Base-by-base conservation (phyloP, 1,140 invertebrate species). In the Papilio helenus region DNA sequence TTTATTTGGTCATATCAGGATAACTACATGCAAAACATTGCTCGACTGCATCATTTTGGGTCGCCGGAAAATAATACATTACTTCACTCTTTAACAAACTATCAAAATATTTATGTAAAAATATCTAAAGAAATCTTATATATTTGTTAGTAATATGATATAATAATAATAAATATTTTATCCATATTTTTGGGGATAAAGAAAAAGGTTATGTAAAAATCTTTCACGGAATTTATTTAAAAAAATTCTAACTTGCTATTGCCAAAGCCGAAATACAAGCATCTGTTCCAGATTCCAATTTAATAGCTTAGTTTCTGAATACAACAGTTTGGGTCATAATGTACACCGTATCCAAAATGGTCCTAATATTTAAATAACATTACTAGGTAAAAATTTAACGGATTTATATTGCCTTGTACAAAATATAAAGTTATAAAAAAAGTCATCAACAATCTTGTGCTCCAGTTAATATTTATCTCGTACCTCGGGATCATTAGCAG, bases 261-360 rank as follows among this genome's bases (percentile, higher is more conserved):
- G 12, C 3, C 23, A 7, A 68, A 68, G 23, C 23, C 12, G 23
- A 49, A 51, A 74, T 7, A 14, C 20, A 49, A 51, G n/a, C 10
- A 51, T 29, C 26, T 12, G 20, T 74, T 20, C 72, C 72, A 74
- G 29, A 74, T 49, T 51, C 29, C 72, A 14, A 74, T 74, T 74
- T 51, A 51, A 74, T 74, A 73, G 3, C 42, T 14, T 29, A 29
- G 23, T 14, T 14, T 61, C 4, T 10, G 58, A n/a, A 18, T 14
- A 61, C 20, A 61, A 61, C 23, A 1, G n/a, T 20, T 20, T 2
- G 20, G 10, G 20, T 61, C 23, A 3, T 61, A 23, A 23, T 23
- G 9, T 61, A 12, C 20, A 55, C n/a, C n/a, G n/a, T 61, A 23
- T 61, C 7, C 23, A 23, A 14, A 26, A 10, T 23, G 18, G 51